These are phyloP conservation scores for Drosophila engyochracea DNA, from an alignment of 2,888 invertebrate species.

Conservation along the genomic window DNA sequence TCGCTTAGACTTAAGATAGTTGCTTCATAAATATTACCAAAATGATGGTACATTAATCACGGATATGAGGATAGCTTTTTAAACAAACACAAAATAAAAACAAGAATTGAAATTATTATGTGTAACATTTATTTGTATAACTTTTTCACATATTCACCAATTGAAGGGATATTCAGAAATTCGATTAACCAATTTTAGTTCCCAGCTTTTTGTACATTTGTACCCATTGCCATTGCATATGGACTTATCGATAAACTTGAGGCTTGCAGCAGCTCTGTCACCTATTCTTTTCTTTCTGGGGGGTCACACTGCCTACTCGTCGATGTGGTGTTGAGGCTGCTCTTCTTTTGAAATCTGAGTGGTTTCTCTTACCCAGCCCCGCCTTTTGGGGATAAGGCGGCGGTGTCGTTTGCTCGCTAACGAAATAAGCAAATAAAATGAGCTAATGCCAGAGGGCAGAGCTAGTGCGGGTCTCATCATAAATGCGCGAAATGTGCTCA, in stretches of 20 bases:
- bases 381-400: conserved; percentile 16
- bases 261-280: conserved; percentile 3
- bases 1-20: conserved; percentile 28
- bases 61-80: not conserved
- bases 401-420: conserved; percentile 68
- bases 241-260: conserved; percentile 38
- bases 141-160: not conserved
- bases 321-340: conserved; percentile 22
- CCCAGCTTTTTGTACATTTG: not conserved
- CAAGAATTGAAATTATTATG: not conserved
- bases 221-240: not conserved
- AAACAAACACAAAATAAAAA: not conserved
- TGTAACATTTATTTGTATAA: not conserved
- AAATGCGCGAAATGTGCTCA: conserved; percentile 80
- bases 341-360: conserved; percentile 70
- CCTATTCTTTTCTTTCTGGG: conserved; percentile 21
- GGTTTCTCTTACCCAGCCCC: conserved; percentile 39
- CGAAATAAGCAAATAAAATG: conserved; percentile 78
- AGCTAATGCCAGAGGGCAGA: conserved; percentile 63
- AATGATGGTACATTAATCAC: not conserved
- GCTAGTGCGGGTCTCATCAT: conserved; percentile 58
- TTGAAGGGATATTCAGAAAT: not conserved
- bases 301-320: conserved; percentile 49
- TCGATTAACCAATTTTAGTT: not conserved
- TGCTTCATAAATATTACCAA: conserved; percentile 6